Evolutionary conservation across 2,113 vertebrate species (phyloP).

Genomic region (Hemicordylus capensis): DNA sequence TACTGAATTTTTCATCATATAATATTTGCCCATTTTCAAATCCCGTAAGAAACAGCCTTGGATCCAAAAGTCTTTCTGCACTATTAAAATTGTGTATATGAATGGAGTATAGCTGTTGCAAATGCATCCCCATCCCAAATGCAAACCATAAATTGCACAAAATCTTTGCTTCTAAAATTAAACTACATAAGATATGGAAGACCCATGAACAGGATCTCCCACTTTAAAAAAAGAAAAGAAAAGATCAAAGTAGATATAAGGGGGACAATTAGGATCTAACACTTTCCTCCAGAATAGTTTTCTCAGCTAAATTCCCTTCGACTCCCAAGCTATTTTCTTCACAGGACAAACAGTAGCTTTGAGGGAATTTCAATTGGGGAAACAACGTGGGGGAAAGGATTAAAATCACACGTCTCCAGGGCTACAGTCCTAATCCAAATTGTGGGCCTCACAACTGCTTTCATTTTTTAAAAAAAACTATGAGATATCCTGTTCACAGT

Average conservation of each 20-base stretch:
- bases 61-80: neutral
- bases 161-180: neutral
- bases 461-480: neutral
- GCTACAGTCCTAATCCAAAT: neutral
- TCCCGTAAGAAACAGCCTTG: neutral
- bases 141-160: neutral
- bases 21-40: neutral
- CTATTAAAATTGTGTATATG: neutral
- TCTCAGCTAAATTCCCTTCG: too few species aligned
- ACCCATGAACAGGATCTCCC: neutral
- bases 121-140: neutral
- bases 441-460: neutral
- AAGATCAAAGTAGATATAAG: neutral
- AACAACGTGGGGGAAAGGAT: neutral
- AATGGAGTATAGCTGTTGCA: neutral
- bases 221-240: neutral
- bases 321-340: neutral
- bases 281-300: too few species aligned
- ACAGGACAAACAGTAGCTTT: neutral
- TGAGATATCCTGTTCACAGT: neutral
- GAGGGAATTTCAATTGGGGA: neutral
- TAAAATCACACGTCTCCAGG: neutral
- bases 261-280: neutral
- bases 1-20: neutral
- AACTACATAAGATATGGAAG: neutral